A percentile compares a stretch with the other conserved stretches of the same genome.
Conservation (phyloP, 2,797 vertebrate species). For the Gymnoscopelus braueri region DNA sequence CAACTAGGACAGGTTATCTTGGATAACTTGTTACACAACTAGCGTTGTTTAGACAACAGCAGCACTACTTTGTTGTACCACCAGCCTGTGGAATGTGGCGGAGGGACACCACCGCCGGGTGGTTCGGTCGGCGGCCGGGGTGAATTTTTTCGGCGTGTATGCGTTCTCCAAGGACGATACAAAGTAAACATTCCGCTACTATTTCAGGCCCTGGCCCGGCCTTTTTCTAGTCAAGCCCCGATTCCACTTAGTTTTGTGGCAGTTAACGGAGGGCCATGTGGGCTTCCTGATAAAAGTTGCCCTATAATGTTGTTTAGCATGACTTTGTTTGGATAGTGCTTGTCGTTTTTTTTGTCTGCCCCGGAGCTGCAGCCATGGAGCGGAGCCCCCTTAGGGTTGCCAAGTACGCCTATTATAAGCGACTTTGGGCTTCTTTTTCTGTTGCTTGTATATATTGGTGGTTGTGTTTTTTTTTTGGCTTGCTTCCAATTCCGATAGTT, state of each 20-base stretch:
- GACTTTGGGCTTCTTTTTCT: too few relatives aligned
- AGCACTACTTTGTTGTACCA: conserved; percentile 81
- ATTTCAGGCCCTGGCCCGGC: conserved; percentile 34
- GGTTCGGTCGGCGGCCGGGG: conserved; percentile 40
- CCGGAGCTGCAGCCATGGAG: conserved; percentile 26
- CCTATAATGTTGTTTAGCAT: conserved; percentile 15
- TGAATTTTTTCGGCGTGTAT: conserved; percentile 76
- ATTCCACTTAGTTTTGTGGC: conserved; percentile 45
- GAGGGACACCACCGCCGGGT: conserved; percentile 76
- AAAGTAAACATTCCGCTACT: conserved; percentile 78
- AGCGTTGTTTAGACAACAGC: conserved; percentile 41
- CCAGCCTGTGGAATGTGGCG: conserved; percentile 89
- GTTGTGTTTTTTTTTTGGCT: too few relatives aligned
- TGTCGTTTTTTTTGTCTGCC: conserved; percentile 55
- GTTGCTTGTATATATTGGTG: too few relatives aligned
- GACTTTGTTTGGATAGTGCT: conserved; percentile 29
- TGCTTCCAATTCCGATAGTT: too few relatives aligned
- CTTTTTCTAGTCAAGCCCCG: conserved; percentile 15
- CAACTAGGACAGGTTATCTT: too few relatives aligned
- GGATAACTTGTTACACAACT: neutral
- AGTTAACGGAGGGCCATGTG: conserved; percentile 53
- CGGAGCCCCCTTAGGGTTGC: too few relatives aligned
- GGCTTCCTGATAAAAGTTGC: conserved; percentile 22
- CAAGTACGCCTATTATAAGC: too few relatives aligned
- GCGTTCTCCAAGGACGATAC: conserved; percentile 79